Percentiles rank a stretch among this genome's conserved stretches.
phyloP scores from a whole-genome alignment of 2,888 invertebrate species.

The Brachyptera risi region DNA sequence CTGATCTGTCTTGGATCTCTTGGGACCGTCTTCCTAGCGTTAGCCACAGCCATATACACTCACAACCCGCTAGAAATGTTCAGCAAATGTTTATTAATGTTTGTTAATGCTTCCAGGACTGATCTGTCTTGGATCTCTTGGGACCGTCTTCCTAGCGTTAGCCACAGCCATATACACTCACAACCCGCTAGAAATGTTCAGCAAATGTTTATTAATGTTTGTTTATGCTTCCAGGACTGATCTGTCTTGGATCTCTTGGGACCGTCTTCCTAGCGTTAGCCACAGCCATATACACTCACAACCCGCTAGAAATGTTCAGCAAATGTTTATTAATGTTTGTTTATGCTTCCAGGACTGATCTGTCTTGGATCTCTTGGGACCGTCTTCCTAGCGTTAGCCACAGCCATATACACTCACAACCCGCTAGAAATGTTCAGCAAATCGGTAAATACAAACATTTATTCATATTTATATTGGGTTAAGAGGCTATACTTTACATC shows the following conservation, averaged over 20 bases:
- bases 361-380: constrained; percentile 6
- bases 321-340: not conserved
- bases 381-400: not conserved
- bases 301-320: constrained; percentile 9
- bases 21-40: constrained; percentile 1
- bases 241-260: constrained; percentile 6
- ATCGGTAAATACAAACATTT: constrained; percentile 1
- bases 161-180: not conserved
- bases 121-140: constrained; percentile 3
- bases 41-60: not conserved
- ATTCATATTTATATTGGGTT: too few relatives aligned
- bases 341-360: constrained; percentile 2
- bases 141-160: constrained; percentile 2
- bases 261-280: constrained; percentile 4
- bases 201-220: not conserved
- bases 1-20: constrained; percentile 1
- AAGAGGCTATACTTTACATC: too few relatives aligned
- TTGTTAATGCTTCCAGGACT: not conserved
- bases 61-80: constrained; percentile 3
- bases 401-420: not conserved
- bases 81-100: not conserved
- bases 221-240: not conserved
- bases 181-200: constrained; percentile 6
- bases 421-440: constrained; percentile 6
- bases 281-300: not conserved